Conservation (phyloP, 2,888 invertebrate species). For the Heliconius ismenius region DNA sequence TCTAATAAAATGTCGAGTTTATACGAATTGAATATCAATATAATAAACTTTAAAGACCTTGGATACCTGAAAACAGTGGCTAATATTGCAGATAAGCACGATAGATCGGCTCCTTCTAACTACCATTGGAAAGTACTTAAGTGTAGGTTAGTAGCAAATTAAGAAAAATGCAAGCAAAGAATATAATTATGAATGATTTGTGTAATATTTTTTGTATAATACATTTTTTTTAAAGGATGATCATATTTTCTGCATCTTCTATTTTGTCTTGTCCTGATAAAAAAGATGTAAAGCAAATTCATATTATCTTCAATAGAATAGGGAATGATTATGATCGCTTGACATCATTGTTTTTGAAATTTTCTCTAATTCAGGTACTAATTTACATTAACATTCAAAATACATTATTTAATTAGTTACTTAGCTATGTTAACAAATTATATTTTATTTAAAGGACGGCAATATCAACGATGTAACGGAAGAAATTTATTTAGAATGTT, state of each 20-base stretch:
- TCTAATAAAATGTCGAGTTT: constrained; percentile 27
- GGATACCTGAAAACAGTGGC: constrained; percentile 67
- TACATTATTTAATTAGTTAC: neutral
- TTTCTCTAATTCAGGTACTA: constrained; percentile 68
- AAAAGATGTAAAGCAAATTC: constrained; percentile 65
- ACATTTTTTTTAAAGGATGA: constrained; percentile 58
- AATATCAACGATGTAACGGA: constrained; percentile 54
- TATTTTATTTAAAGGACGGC: constrained; percentile 58
- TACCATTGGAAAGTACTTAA: constrained; percentile 77
- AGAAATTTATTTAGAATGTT: constrained; percentile 67
- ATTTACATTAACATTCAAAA: neutral
- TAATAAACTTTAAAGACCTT: constrained; percentile 57
- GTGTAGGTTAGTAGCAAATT: constrained; percentile 63
- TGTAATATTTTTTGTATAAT: neutral
- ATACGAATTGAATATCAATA: constrained; percentile 65
- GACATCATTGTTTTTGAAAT: constrained; percentile 66
- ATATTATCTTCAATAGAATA: constrained; percentile 66
- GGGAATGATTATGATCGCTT: constrained; percentile 69
- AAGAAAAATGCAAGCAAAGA: neutral
- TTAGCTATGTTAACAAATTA: neutral
- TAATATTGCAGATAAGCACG: constrained; percentile 70
- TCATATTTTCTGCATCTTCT: constrained; percentile 72
- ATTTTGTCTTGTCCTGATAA: constrained; percentile 71
- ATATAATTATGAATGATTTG: neutral
- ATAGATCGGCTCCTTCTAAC: constrained; percentile 73